These are phyloP conservation scores for Sphaerodactylus townsendi DNA, from an alignment of 2,113 vertebrate genomes.

Conservation along the genomic window DNA sequence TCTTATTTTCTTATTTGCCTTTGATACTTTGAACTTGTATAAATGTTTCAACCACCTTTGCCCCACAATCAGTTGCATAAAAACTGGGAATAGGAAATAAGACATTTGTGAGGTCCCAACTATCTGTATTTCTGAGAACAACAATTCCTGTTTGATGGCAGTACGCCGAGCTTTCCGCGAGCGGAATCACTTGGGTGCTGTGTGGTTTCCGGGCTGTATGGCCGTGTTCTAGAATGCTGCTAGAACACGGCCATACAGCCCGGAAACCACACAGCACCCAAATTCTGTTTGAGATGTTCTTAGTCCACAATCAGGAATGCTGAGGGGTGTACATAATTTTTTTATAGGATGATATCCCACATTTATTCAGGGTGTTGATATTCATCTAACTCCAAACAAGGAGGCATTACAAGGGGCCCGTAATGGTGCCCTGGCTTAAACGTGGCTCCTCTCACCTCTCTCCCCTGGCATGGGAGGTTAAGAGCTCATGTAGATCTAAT, in stretches of 20 bases:
- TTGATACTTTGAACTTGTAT: constrained; percentile 38
- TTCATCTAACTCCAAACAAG: no score
- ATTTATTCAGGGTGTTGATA: not conserved
- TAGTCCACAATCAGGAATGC: not conserved
- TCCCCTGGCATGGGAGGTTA: no score
- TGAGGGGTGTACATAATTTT: not conserved
- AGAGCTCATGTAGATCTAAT: no score
- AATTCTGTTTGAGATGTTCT: not conserved
- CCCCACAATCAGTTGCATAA: constrained; percentile 34
- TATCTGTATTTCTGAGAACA: not conserved
- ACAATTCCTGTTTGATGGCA: no score
- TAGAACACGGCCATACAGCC: no score
- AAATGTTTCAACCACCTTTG: constrained; percentile 42
- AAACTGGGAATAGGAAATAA: not conserved
- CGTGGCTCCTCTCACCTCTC: no score
- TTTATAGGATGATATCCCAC: not conserved
- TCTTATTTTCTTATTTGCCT: not conserved
- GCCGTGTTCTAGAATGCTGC: no score
- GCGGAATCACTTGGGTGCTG: no score
- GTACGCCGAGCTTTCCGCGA: no score
- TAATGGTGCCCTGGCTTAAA: not conserved
- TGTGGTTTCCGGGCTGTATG: no score
- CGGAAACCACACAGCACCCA: no score
- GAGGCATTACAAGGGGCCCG: no score
- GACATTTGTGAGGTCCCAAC: not conserved